A percentile compares a stretch with the other conserved stretches of the same genome.
phyloP scores from a whole-genome alignment of 2,113 vertebrate genomes.

The Chroicocephalus ridibundus region DNA sequence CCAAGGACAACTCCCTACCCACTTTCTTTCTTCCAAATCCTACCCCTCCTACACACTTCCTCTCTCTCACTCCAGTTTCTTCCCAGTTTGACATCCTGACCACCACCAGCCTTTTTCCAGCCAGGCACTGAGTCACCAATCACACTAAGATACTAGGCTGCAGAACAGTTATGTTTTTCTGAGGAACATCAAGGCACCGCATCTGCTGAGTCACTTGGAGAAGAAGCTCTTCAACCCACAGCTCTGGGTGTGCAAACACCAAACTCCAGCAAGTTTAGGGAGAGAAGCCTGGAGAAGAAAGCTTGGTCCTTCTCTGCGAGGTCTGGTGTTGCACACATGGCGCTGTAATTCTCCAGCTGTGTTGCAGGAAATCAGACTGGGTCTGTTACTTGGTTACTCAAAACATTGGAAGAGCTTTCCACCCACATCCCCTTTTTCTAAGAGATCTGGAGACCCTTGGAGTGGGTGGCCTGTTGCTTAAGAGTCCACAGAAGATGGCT shows the following conservation, averaged over 20 bases:
- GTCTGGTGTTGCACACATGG: background rate
- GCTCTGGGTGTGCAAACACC: background rate
- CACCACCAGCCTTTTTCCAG: background rate
- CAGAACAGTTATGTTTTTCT: background rate
- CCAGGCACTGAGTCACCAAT: background rate
- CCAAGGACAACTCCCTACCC: background rate
- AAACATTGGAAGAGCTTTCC: background rate
- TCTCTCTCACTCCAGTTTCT: background rate
- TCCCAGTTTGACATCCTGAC: background rate
- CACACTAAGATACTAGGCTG: background rate
- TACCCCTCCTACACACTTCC: background rate
- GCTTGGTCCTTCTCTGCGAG: background rate
- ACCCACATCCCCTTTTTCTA: background rate
- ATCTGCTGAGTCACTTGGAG: background rate
- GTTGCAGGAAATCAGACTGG: background rate
- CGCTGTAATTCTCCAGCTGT: fast-evolving
- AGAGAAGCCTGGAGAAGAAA: background rate
- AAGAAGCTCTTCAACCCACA: fast-evolving
- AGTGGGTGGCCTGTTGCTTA: background rate
- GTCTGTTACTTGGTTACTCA: background rate
- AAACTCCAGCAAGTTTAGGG: background rate
- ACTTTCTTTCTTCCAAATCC: background rate
- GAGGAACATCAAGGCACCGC: background rate
- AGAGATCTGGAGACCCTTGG: background rate
- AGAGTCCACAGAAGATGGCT: background rate